Conservation (phyloP, 2,888 invertebrate species). For the Chaitophorus viminalis region DNA sequence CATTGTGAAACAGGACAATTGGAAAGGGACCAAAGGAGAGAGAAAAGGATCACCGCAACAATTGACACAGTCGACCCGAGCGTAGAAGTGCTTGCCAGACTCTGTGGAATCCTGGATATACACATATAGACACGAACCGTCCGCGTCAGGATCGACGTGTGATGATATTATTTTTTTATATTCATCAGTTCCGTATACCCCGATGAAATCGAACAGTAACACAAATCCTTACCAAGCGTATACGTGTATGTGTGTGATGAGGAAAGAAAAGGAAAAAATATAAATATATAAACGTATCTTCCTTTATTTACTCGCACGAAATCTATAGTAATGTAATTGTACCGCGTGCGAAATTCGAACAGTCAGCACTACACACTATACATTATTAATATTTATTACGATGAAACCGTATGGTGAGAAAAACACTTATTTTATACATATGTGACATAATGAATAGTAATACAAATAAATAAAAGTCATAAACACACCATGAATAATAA, state of each 20-base stretch:
- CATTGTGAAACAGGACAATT: slow-evolving; percentile 4
- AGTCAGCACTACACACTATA: background rate
- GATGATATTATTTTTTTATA: slow-evolving; percentile 3
- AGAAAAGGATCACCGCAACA: slow-evolving; percentile 44
- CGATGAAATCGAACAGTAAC: background rate
- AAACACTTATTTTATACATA: slow-evolving; percentile 8
- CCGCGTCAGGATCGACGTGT: background rate
- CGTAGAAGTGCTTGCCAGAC: slow-evolving; percentile 22
- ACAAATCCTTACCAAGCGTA: background rate
- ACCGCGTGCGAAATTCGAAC: background rate
- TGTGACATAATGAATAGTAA: background rate
- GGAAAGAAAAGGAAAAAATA: background rate
- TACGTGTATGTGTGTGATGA: background rate
- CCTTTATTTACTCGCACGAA: background rate
- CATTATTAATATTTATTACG: background rate
- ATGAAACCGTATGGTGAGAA: background rate
- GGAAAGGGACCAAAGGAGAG: background rate
- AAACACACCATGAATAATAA: slow-evolving; percentile 26
- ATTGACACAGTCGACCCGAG: slow-evolving; percentile 32
- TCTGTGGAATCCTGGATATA: slow-evolving; percentile 24
- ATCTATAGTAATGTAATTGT: background rate
- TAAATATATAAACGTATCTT: background rate
- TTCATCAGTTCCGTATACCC: background rate
- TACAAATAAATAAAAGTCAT: no score
- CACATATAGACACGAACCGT: background rate